These are phyloP conservation scores for Carlito syrichta DNA, from an alignment of 2,113 vertebrate genomes.

Conservation along the genomic window DNA sequence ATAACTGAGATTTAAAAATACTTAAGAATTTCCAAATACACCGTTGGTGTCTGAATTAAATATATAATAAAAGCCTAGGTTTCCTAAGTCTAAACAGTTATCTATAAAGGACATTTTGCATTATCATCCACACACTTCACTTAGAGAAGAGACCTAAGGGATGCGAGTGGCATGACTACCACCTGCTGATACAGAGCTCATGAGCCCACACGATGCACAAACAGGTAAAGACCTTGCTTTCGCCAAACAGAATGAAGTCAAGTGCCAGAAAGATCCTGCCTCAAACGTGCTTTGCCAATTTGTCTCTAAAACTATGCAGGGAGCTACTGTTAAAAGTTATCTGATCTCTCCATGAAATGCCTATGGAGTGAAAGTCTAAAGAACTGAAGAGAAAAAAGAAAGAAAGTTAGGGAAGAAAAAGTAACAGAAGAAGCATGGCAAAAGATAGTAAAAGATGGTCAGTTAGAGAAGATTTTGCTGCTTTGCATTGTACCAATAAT, in stretches of 20 bases:
- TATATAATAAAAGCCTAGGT: neutral
- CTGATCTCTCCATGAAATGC: neutral
- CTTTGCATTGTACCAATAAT: neutral
- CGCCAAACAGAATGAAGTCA: neutral
- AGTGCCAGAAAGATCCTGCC: neutral
- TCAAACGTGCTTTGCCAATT: neutral
- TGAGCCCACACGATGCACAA: neutral
- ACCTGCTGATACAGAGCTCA: neutral
- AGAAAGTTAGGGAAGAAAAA: neutral
- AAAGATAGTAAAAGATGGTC: neutral
- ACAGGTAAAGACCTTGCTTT: neutral
- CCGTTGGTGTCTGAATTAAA: neutral
- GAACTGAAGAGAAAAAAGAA: neutral
- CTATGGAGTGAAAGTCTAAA: neutral
- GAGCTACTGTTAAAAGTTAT: neutral
- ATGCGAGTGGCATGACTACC: rapidly evolving
- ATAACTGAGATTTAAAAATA: neutral
- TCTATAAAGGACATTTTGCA: neutral
- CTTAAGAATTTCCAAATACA: neutral
- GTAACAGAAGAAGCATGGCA: neutral
- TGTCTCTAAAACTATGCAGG: neutral
- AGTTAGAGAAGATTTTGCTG: neutral
- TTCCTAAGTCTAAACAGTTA: neutral
- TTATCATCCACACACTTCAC: neutral
- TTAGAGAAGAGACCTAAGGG: neutral